Base-by-base conservation (phyloP, 2,113 vertebrate species). In the Tetrao urogallus region DNA sequence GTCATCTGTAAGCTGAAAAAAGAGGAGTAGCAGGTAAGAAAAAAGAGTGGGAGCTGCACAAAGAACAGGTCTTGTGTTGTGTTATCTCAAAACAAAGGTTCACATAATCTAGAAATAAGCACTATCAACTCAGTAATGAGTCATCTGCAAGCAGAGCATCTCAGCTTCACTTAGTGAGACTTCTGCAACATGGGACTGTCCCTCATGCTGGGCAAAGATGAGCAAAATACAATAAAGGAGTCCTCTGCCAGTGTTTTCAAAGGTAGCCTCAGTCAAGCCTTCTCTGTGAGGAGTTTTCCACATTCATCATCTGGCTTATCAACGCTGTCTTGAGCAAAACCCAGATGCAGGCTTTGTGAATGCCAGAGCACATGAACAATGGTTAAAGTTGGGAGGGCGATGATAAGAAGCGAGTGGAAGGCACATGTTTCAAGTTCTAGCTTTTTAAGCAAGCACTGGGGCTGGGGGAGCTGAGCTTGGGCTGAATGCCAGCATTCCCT, bases 361-460 rank as follows among this genome's bases (percentile, higher is more conserved):
- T 88, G 88, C 82, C 96, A 93, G 92, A 95, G 66, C 76, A 58
- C 40, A 88, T 72, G 92, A 93, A 96, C 96, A 96, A 95, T 95
- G 92, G 70, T 42, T 65, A 81, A 94, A 93, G 40, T 80, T 1
- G 7, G 57, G 76, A 90, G 82, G 85, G 86, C 0, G 5, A 91
- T 89, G 95, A 95, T 96, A 97, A 95, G 88, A 66, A 36, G 36
- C 78, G 82, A 94, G 90, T 79, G 88, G 43, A 91, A 92, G 94
- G 92, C 93, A 94, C 91, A 91, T 92, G 95, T 92, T 97, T 97
- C 85, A 81, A 66, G 93, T 88, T 94, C 91, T 96, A 95, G 93
- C 94, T 97, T 96, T 96, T 93, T 70, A 94, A 94, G 91, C 80
- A 92, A 96, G 86, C 76, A 90, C 56, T 82, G 79, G 79, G 81